phyloP scores from a whole-genome alignment of 92 coral and sea anemone species.

The Desmophyllum pertusum region DNA sequence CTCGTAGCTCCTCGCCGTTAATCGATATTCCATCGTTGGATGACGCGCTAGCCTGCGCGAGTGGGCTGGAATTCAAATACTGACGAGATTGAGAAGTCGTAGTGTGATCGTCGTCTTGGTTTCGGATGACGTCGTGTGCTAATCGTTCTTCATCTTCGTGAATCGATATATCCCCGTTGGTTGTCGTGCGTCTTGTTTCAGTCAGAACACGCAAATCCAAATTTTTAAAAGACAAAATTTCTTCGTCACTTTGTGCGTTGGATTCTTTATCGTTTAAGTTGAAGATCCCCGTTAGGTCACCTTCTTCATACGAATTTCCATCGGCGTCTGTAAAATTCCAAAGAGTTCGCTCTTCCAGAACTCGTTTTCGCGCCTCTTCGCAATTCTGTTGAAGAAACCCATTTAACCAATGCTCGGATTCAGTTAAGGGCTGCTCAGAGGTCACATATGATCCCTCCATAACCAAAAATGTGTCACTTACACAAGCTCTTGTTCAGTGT shows the following conservation, averaged over 20 bases:
- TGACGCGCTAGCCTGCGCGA: not conserved
- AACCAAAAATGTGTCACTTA: not conserved
- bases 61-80: not conserved
- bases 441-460: constrained; percentile 9
- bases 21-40: constrained; percentile 3
- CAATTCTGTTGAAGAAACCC: constrained; percentile 36
- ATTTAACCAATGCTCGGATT: constrained; percentile 37
- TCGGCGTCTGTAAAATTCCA: constrained; percentile 9
- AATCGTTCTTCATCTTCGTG: not conserved
- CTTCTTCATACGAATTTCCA: constrained; percentile 11
- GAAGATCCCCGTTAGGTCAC: constrained; percentile 26
- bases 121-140: not conserved
- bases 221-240: not conserved
- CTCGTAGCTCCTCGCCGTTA: constrained; percentile 6
- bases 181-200: not conserved
- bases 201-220: not conserved
- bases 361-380: constrained; percentile 40
- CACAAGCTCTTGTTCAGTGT: not conserved
- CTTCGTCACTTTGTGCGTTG: not conserved
- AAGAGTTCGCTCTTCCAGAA: constrained; percentile 29
- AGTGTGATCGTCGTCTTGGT: not conserved
- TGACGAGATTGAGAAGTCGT: not conserved
- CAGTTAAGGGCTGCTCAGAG: constrained; percentile 1
- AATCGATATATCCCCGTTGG: not conserved
- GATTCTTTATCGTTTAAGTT: constrained; percentile 17